Conservation (phyloP, 2,888 invertebrate species). For the Coremacera marginata region DNA sequence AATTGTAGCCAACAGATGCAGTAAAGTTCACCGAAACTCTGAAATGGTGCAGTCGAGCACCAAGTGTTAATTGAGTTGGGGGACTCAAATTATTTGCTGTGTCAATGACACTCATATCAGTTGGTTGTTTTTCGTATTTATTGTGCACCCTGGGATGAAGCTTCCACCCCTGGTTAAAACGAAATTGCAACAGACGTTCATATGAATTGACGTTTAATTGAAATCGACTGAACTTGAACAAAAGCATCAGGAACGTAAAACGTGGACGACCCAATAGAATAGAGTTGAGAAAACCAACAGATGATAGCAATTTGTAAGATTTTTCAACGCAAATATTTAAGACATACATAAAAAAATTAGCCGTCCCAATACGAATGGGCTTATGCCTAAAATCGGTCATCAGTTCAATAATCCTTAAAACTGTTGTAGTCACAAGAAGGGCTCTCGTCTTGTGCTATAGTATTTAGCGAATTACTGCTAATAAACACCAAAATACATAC, state of each 20-base stretch:
- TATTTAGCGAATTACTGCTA: neutral
- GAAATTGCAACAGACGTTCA: constrained; percentile 49
- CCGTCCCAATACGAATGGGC: neutral
- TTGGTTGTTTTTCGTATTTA: neutral
- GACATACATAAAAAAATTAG: constrained; percentile 6
- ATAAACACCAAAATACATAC: neutral
- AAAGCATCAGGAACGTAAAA: neutral
- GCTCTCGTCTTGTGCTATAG: neutral
- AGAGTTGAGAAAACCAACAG: constrained; percentile 46
- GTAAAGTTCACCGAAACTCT: no score
- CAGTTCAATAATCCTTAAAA: neutral
- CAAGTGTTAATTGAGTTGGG: constrained; percentile 52
- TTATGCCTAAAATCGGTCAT: constrained; percentile 6
- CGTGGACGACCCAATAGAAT: neutral
- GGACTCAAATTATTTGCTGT: constrained; percentile 21
- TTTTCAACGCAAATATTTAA: constrained; percentile 4
- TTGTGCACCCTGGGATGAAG: neutral
- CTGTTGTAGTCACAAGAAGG: neutral
- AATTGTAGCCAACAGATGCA: constrained; percentile 49
- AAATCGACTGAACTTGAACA: constrained; percentile 39
- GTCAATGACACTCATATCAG: constrained; percentile 36
- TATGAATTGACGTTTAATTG: constrained; percentile 39
- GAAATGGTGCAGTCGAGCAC: neutral
- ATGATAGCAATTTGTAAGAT: constrained; percentile 57
- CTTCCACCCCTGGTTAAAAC: neutral